These are phyloP conservation scores for Tetraneura akinire DNA, from an alignment of 1,140 invertebrate species.

Conservation along the genomic window DNA sequence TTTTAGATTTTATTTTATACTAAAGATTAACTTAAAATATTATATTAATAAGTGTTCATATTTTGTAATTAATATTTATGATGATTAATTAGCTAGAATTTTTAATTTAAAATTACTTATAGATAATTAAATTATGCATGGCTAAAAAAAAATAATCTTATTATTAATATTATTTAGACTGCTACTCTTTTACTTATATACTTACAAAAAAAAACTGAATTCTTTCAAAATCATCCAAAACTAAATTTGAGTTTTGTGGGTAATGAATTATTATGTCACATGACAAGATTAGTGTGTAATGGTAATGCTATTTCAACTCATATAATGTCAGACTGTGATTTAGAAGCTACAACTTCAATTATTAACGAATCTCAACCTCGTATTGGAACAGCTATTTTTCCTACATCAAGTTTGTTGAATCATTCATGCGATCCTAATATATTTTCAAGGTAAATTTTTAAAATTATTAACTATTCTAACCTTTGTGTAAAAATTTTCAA, in stretches of 20 bases:
- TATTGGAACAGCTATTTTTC: constrained; percentile 82
- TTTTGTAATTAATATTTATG: too few species aligned
- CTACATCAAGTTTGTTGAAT: constrained; percentile 86
- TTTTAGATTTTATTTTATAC: too few species aligned
- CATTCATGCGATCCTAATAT: constrained; percentile 86
- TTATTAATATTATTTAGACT: constrained; percentile 60
- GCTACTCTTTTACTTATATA: constrained; percentile 64
- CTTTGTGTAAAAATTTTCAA: not conserved
- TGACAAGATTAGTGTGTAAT: constrained; percentile 78
- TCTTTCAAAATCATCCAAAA: constrained; percentile 57
- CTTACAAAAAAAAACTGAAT: constrained; percentile 62
- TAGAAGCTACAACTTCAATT: constrained; percentile 34
- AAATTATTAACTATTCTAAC: not conserved
- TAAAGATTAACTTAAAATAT: too few species aligned
- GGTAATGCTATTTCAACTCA: constrained; percentile 69
- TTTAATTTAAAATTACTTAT: too few species aligned
- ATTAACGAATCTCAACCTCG: constrained; percentile 62
- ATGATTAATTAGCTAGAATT: too few species aligned
- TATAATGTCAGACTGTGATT: constrained; percentile 54
- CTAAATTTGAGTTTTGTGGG: constrained; percentile 61
- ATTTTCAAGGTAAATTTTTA: constrained; percentile 67
- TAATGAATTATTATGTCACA: constrained; percentile 68
- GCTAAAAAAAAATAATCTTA: not conserved
- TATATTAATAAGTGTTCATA: too few species aligned
- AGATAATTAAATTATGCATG: too few species aligned